Evolutionary conservation across 2,797 vertebrate genomes (phyloP).

Genomic region (Galaxias olidus): DNA sequence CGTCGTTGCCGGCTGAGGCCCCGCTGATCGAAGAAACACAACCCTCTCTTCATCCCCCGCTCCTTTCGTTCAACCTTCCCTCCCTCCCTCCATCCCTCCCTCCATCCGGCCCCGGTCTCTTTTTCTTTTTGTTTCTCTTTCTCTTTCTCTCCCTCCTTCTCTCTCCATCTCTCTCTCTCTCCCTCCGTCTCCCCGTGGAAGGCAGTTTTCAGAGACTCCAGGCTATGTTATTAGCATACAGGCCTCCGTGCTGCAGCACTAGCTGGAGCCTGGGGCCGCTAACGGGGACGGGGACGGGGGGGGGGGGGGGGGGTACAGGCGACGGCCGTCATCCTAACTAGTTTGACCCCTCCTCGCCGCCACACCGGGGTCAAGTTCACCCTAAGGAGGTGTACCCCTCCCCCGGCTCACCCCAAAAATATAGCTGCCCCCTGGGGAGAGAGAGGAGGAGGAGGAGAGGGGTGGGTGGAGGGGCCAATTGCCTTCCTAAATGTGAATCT

Average conservation of each 20-base stretch:
- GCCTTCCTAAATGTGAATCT: slow-evolving; percentile 64
- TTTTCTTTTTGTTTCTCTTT: slow-evolving; percentile 15
- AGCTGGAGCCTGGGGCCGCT: slow-evolving; percentile 47
- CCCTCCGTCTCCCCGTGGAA: slow-evolving; percentile 19
- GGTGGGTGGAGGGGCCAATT: slow-evolving; percentile 28
- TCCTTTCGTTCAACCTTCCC: slow-evolving; percentile 37
- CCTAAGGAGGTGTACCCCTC: slow-evolving; percentile 53
- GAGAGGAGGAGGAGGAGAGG: not conserved
- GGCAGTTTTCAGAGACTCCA: slow-evolving; percentile 37
- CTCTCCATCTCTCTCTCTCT: slow-evolving; percentile 28
- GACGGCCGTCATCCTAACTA: slow-evolving; percentile 45
- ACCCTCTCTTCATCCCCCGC: slow-evolving; percentile 43
- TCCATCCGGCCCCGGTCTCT: slow-evolving; percentile 16
- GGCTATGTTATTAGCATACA: slow-evolving; percentile 33
- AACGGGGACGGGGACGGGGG: slow-evolving; percentile 59
- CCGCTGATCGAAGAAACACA: slow-evolving; percentile 64
- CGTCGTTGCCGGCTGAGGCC: slow-evolving; percentile 40
- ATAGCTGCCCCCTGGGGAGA: slow-evolving; percentile 34
- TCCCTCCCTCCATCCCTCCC: slow-evolving; percentile 42
- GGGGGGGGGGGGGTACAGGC: slow-evolving; percentile 37
- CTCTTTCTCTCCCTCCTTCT: slow-evolving; percentile 20
- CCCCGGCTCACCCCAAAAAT: slow-evolving; percentile 42
- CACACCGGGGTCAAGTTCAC: slow-evolving; percentile 61
- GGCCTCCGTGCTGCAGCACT: slow-evolving; percentile 23
- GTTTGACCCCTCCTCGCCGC: slow-evolving; percentile 51